Conservation (phyloP, 1,140 invertebrate species). For the Augochlora pura region DNA sequence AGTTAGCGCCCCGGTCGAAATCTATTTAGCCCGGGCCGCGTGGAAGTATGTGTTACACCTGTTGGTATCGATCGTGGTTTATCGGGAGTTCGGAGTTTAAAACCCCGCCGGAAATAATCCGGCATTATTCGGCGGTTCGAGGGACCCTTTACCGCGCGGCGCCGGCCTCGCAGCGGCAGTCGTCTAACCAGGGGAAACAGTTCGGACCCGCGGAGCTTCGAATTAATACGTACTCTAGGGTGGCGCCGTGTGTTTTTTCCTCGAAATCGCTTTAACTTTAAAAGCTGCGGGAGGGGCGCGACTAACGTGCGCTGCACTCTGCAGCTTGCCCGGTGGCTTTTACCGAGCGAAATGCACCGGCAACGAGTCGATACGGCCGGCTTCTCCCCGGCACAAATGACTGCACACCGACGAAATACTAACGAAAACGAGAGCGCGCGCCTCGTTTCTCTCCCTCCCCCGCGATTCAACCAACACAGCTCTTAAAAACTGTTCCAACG, state of each 20-base stretch:
- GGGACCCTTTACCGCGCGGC: not conserved
- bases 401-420: slow-evolving; percentile 15
- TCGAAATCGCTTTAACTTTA: slow-evolving; percentile 30
- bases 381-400: slow-evolving; percentile 7
- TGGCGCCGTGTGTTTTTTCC: not conserved
- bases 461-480: not conserved
- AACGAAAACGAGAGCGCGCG: no score
- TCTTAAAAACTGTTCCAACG: not conserved
- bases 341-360: slow-evolving; percentile 4
- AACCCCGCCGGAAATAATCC: not conserved
- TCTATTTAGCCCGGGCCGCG: no score
- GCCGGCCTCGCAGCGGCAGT: not conserved
- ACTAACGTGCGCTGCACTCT: not conserved
- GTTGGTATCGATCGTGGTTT: no score
- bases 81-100: no score
- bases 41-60: no score
- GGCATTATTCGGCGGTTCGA: not conserved
- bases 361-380: slow-evolving; percentile 3
- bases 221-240: not conserved
- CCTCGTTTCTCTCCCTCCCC: no score
- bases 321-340: slow-evolving; percentile 4
- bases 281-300: not conserved
- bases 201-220: not conserved
- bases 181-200: not conserved
- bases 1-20: no score